Evolutionary conservation across 2,113 vertebrate species (phyloP).

Genomic region (Pterocles orientalis): DNA sequence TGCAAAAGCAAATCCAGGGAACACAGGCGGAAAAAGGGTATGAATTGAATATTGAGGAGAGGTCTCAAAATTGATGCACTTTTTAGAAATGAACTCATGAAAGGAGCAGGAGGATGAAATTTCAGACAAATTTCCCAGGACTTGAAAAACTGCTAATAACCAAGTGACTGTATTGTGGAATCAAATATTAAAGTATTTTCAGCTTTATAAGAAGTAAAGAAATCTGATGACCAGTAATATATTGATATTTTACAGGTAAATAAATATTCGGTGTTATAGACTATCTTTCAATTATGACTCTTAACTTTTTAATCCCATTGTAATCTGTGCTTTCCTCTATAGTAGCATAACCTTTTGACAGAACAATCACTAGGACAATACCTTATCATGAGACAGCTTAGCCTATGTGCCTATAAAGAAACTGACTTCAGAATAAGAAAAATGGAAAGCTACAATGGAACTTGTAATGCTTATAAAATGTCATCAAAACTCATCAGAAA

Average conservation of each 20-base stretch:
- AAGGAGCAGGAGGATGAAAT: background rate
- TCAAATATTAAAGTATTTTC: background rate
- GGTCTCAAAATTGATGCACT: background rate
- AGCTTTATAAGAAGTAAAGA: background rate
- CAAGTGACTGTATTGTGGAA: background rate
- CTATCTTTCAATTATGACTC: background rate
- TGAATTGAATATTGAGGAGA: background rate
- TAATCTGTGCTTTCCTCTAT: background rate
- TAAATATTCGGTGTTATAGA: background rate
- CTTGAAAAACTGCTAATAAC: background rate
- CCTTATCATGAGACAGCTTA: background rate
- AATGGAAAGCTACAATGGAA: background rate
- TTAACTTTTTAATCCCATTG: background rate
- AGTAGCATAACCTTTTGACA: background rate
- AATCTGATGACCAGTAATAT: background rate
- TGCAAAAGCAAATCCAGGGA: slow-evolving; percentile 61
- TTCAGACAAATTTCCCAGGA: background rate
- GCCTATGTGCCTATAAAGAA: background rate
- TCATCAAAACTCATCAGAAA: background rate
- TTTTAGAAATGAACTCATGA: background rate
- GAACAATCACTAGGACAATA: background rate
- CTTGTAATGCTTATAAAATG: background rate
- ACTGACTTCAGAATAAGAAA: background rate
- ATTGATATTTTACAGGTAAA: background rate
- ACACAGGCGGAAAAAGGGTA: background rate